These are phyloP conservation scores for Saccopteryx leptura DNA, from an alignment of 2,113 vertebrate species.

Conservation along the genomic window DNA sequence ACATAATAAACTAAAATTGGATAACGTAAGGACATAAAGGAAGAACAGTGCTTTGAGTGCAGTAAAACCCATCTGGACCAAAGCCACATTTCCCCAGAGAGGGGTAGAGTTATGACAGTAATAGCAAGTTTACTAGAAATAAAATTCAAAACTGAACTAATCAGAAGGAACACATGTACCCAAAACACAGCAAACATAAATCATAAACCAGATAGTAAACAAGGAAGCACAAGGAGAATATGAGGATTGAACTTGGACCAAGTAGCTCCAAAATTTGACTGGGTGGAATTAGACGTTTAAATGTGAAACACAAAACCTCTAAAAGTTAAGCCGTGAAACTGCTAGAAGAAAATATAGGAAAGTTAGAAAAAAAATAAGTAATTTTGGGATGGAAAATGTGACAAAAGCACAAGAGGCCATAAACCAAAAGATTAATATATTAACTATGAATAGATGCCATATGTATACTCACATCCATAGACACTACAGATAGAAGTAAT, in stretches of 20 bases:
- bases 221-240: background rate
- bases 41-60: background rate
- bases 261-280: background rate
- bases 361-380: background rate
- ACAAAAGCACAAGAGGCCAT: background rate
- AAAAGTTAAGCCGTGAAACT: background rate
- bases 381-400: background rate
- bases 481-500: background rate
- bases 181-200: background rate
- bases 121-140: background rate
- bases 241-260: background rate
- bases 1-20: background rate
- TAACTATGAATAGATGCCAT: too few relatives aligned
- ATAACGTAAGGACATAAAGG: background rate
- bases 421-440: background rate
- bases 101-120: accelerated
- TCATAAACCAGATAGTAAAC: background rate
- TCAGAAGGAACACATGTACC: background rate
- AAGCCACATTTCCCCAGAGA: background rate
- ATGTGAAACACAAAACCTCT: background rate
- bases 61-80: background rate
- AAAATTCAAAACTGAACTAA: background rate
- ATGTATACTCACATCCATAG: background rate
- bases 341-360: background rate
- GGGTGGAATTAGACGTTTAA: background rate